Percentiles rank a stretch among this genome's conserved stretches.
These are phyloP conservation scores for Coelopa frigida DNA, from an alignment of 1,140 invertebrate species.

Conservation along the genomic window DNA sequence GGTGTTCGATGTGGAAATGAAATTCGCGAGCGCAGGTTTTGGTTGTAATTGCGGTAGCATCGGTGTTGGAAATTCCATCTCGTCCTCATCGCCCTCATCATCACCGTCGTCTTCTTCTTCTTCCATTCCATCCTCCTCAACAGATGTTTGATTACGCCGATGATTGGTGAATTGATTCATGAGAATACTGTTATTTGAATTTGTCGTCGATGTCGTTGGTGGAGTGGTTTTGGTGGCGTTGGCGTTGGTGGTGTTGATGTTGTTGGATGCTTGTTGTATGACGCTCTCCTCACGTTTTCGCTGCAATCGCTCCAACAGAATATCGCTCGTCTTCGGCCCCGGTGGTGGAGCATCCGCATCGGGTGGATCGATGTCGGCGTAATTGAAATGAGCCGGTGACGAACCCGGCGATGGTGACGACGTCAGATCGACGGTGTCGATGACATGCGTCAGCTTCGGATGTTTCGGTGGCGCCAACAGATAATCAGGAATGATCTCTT, in stretches of 20 bases:
- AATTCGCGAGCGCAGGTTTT: neutral
- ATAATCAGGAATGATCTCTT: too few relatives aligned
- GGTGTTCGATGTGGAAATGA: constrained; percentile 2
- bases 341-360: constrained; percentile 1
- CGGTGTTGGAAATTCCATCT: too few relatives aligned
- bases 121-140: too few relatives aligned
- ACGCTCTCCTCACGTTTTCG: constrained; percentile 12
- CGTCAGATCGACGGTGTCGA: constrained; percentile 36
- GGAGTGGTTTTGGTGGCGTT: neutral
- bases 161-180: too few relatives aligned
- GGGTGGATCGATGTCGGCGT: constrained; percentile 11
- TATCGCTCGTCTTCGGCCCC: neutral
- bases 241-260: constrained; percentile 1
- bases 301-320: constrained; percentile 14
- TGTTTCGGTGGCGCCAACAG: too few relatives aligned
- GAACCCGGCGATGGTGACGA: constrained; percentile 36
- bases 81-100: too few relatives aligned
- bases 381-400: constrained; percentile 34
- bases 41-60: neutral
- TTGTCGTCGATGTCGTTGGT: neutral
- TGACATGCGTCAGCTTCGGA: constrained; percentile 22
- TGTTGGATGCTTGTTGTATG: constrained; percentile 7
- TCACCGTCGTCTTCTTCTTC: too few relatives aligned
- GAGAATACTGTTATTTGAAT: neutral
- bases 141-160: too few relatives aligned